Conservation (phyloP, 2,888 invertebrate genomes). For the Nymphalis polychloros region DNA sequence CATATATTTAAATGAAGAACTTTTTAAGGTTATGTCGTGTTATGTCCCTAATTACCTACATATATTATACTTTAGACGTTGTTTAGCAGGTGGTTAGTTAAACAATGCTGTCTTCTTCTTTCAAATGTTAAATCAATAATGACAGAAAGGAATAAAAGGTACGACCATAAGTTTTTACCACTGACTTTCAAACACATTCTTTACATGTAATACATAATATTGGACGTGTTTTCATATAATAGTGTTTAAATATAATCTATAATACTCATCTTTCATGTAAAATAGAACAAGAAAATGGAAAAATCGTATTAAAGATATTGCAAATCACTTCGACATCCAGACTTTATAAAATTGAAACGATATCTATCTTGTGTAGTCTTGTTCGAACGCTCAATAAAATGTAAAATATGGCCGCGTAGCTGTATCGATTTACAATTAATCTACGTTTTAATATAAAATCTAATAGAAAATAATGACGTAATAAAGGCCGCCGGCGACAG, state of each 20-base stretch:
- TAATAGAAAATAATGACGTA: conserved; percentile 82
- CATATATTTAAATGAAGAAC: no score
- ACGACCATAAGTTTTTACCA: no score
- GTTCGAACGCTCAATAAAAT: conserved; percentile 37
- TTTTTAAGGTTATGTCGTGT: no score
- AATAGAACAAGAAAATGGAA: not conserved
- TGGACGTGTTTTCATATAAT: no score
- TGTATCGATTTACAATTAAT: conserved; percentile 79
- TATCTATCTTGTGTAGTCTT: conserved; percentile 14
- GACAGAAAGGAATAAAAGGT: no score
- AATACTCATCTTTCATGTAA: not conserved
- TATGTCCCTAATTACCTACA: no score
- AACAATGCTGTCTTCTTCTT: no score
- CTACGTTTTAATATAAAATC: conserved; percentile 77
- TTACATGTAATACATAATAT: no score
- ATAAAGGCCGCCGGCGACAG: conserved; percentile 80
- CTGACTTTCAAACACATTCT: no score
- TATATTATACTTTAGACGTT: no score
- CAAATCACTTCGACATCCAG: conserved; percentile 2
- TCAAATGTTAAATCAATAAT: no score
- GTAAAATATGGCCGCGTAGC: conserved; percentile 59
- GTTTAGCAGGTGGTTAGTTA: no score
- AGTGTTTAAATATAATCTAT: not conserved
- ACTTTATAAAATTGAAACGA: conserved; percentile 12
- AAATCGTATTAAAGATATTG: not conserved